phyloP scores from a whole-genome alignment of 2,797 vertebrate genomes.

The Odontamblyopus lacepedii region DNA sequence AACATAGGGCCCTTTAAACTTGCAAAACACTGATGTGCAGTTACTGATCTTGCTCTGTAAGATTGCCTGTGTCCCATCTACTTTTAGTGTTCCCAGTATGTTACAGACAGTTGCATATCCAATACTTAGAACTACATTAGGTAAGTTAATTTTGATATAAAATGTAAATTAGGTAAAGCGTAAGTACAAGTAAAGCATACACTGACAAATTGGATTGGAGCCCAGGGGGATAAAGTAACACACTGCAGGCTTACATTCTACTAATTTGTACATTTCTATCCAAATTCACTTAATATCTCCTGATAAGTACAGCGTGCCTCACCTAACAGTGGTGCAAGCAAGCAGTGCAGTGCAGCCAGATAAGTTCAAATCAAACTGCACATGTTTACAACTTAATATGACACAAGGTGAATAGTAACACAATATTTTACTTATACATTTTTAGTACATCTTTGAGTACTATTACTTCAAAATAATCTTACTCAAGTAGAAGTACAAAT shows the following conservation, averaged over 20 bases:
- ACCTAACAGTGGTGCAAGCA: constrained; percentile 11
- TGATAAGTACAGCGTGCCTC: constrained; percentile 49
- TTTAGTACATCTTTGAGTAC: too few relatives aligned
- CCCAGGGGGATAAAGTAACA: constrained; percentile 52
- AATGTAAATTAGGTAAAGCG: constrained; percentile 19
- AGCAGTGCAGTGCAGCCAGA: too few relatives aligned
- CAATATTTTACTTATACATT: not conserved
- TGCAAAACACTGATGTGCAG: not conserved
- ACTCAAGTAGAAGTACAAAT: not conserved
- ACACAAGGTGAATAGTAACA: not conserved
- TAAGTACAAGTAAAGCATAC: constrained; percentile 27
- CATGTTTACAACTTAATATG: not conserved
- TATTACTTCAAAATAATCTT: too few relatives aligned
- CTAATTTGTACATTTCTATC: constrained; percentile 47
- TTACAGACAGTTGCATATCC: not conserved
- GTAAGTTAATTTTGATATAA: not conserved
- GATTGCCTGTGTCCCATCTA: not conserved
- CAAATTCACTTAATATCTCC: constrained; percentile 50
- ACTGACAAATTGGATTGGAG: constrained; percentile 34
- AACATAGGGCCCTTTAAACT: not conserved
- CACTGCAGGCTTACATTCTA: constrained; percentile 37
- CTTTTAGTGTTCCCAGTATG: not conserved
- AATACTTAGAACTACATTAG: not conserved
- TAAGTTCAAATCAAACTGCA: not conserved
- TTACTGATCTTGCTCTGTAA: not conserved